These are phyloP conservation scores for Corella eumyota DNA, from an alignment of 23 tunicate species.

Conservation along the genomic window DNA sequence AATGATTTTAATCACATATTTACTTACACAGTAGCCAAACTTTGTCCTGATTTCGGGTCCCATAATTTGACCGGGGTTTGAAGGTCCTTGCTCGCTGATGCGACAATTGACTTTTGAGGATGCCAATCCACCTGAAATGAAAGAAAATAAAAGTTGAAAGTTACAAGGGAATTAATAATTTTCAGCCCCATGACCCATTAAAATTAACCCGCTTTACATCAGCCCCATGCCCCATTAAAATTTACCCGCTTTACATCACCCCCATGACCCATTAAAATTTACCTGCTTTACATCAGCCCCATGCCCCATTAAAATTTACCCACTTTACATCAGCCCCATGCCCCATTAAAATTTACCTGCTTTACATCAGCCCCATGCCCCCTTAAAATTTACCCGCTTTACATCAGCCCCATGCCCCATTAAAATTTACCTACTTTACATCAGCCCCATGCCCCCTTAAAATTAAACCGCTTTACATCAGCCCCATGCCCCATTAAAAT, in stretches of 20 bases:
- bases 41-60: conserved; percentile 93
- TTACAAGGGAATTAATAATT: background rate
- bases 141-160: background rate
- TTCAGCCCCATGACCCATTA: no score
- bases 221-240: no score
- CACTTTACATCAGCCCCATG: no score
- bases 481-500: background rate
- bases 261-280: no score
- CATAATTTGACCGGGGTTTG: conserved; percentile 98
- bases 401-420: no score
- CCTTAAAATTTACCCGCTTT: background rate
- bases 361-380: conserved; percentile 13
- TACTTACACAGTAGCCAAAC: conserved; percentile 81
- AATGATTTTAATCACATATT: no score
- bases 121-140: conserved; percentile 93
- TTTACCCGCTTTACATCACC: no score
- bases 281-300: no score
- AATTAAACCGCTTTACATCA: conserved; percentile 11
- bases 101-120: conserved; percentile 77
- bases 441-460: conserved; percentile 79
- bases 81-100: conserved; percentile 94
- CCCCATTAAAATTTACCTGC: conserved; percentile 76
- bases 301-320: no score
- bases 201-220: conserved; percentile 1
- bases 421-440: conserved; percentile 80